These are phyloP conservation scores for Morpho achilles DNA, from an alignment of 2,888 invertebrate species.

Conservation along the genomic window DNA sequence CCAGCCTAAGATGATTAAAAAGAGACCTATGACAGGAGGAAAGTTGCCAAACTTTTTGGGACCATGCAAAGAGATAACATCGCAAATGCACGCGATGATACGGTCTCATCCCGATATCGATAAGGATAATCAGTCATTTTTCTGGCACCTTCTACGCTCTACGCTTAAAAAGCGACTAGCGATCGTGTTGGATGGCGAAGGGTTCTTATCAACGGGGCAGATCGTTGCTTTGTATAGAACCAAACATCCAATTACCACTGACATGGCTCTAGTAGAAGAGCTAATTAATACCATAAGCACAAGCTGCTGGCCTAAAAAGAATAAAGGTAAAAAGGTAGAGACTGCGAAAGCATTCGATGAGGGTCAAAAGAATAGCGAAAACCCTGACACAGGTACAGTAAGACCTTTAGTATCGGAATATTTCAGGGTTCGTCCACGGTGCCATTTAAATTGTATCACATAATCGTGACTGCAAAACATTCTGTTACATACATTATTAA, in stretches of 20 bases:
- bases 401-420: conserved; percentile 1
- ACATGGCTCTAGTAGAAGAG: conserved; percentile 29
- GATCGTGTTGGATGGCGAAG: conserved; percentile 27
- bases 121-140: conserved; percentile 1
- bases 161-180: conserved; percentile 31
- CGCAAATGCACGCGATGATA: conserved; percentile 19
- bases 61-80: conserved; percentile 25
- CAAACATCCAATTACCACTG: conserved; percentile 27
- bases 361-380: conserved; percentile 4
- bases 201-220: conserved; percentile 17
- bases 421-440: background rate
- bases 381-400: conserved; percentile 10
- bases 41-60: conserved; percentile 23
- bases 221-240: conserved; percentile 31
- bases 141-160: conserved; percentile 20
- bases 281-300: conserved; percentile 26
- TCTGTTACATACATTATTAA: background rate
- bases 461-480: conserved; percentile 4
- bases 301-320: conserved; percentile 16
- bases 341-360: background rate
- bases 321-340: background rate
- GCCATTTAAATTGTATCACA: background rate
- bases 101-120: background rate
- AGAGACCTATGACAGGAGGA: background rate
- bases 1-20: background rate